These are phyloP conservation scores for Cephalotes varians DNA, from an alignment of 2,888 invertebrate genomes.

Conservation along the genomic window DNA sequence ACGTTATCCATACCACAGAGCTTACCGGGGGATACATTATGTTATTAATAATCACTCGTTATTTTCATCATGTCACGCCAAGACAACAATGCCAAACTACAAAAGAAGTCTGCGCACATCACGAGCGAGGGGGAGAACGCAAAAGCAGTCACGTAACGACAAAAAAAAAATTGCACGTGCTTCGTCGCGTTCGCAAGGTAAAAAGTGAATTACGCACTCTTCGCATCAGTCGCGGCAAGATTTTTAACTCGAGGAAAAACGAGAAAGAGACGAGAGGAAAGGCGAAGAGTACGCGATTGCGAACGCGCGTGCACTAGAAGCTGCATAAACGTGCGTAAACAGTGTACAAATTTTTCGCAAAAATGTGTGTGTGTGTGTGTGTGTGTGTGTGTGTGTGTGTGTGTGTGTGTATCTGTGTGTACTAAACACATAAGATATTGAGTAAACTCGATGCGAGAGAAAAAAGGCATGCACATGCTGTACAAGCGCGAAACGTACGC, in stretches of 20 bases:
- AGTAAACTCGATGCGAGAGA: conserved; percentile 62
- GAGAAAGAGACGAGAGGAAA: not conserved
- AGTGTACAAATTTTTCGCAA: conserved; percentile 10
- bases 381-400: not conserved
- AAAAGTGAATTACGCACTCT: not conserved
- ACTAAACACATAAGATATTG: conserved; percentile 35
- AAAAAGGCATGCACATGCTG: conserved; percentile 74
- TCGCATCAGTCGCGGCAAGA: not conserved
- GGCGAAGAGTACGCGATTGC: conserved; percentile 44
- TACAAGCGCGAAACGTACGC: conserved; percentile 73
- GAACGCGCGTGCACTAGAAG: conserved; percentile 65
- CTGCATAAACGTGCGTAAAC: conserved; percentile 70
- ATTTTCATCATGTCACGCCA: conserved; percentile 64
- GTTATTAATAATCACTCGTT: conserved; percentile 66
- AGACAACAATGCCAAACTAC: conserved; percentile 72
- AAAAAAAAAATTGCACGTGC: conserved; percentile 4
- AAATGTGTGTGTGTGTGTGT: conserved; percentile 3
- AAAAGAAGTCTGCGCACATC: conserved; percentile 65
- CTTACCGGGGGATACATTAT: conserved; percentile 59
- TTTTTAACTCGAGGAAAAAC: not conserved
- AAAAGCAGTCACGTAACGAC: conserved; percentile 32
- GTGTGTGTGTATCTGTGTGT: not conserved
- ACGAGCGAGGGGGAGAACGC: conserved; percentile 69
- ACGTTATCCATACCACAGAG: conserved; percentile 65
- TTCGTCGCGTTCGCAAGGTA: conserved; percentile 23